phyloP scores from a whole-genome alignment of 2,888 invertebrate genomes.

The Hypolimnas misippus region DNA sequence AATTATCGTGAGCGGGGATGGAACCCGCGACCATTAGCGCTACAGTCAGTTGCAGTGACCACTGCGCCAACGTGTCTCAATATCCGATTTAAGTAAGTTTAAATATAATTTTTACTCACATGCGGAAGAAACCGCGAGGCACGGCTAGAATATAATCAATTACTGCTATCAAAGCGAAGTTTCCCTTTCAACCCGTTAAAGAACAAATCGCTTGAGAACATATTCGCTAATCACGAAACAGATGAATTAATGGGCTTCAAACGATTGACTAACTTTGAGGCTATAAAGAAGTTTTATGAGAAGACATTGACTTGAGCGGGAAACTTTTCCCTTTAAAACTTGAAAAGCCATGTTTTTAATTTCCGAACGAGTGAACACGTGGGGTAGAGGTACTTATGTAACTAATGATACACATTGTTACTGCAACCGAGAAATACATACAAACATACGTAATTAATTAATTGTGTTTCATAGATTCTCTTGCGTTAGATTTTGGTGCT shows the following conservation, averaged over 20 bases:
- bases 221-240: constrained; percentile 35
- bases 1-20: too few species aligned
- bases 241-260: constrained; percentile 37
- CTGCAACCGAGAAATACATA: not conserved
- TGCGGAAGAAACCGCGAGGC: too few species aligned
- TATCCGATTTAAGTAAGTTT: too few species aligned
- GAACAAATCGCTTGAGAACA: constrained; percentile 21
- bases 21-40: too few species aligned
- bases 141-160: not conserved
- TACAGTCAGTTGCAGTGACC: too few species aligned
- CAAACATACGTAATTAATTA: not conserved
- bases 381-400: constrained; percentile 57
- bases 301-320: constrained; percentile 50
- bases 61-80: too few species aligned
- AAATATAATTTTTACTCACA: not conserved
- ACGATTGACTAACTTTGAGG: constrained; percentile 39
- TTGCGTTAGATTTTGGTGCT: too few species aligned
- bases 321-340: constrained; percentile 69
- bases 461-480: too few species aligned
- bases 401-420: constrained; percentile 50
- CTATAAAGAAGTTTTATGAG: constrained; percentile 51
- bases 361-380: constrained; percentile 71
- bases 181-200: not conserved
- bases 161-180: not conserved
- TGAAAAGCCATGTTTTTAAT: constrained; percentile 74